Conservation (phyloP, 2,888 invertebrate genomes). For the Aporophyla lueneburgensis region DNA sequence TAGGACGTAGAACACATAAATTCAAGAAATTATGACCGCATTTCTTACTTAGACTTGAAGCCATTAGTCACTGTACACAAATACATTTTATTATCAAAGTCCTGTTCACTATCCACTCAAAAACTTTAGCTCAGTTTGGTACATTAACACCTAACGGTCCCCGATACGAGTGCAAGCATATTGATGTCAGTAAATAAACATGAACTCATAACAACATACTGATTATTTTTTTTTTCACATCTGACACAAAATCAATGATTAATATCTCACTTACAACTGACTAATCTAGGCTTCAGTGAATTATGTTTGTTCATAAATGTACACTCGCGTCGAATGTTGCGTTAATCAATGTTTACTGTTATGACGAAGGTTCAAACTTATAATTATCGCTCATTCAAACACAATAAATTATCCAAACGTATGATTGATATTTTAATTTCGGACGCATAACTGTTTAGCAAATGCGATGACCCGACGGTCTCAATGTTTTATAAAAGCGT, state of each 20-base stretch:
- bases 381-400: slow-evolving; percentile 69
- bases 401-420: slow-evolving; percentile 66
- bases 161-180: slow-evolving; percentile 52
- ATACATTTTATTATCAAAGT: slow-evolving; percentile 53
- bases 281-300: slow-evolving; percentile 49
- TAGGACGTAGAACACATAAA: slow-evolving; percentile 51
- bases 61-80: slow-evolving; percentile 62
- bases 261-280: slow-evolving; percentile 63
- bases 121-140: slow-evolving; percentile 38
- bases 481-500: slow-evolving; percentile 39
- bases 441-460: slow-evolving; percentile 70
- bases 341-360: slow-evolving; percentile 70
- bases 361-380: slow-evolving; percentile 56
- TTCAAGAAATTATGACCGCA: slow-evolving; percentile 55
- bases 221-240: slow-evolving; percentile 51
- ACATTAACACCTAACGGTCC: slow-evolving; percentile 71
- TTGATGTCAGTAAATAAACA: slow-evolving; percentile 65
- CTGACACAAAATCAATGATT: slow-evolving; percentile 62
- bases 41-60: slow-evolving; percentile 48
- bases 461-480: slow-evolving; percentile 62
- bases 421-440: slow-evolving; percentile 74
- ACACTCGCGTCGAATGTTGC: slow-evolving; percentile 48
- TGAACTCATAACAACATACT: slow-evolving; percentile 42
- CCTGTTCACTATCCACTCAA: slow-evolving; percentile 20
- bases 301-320: slow-evolving; percentile 53